Evolutionary conservation across 2,113 vertebrate genomes (phyloP), one percentile per base, ranked within the genome.

Genomic region (Peucedramus taeniatus): DNA sequence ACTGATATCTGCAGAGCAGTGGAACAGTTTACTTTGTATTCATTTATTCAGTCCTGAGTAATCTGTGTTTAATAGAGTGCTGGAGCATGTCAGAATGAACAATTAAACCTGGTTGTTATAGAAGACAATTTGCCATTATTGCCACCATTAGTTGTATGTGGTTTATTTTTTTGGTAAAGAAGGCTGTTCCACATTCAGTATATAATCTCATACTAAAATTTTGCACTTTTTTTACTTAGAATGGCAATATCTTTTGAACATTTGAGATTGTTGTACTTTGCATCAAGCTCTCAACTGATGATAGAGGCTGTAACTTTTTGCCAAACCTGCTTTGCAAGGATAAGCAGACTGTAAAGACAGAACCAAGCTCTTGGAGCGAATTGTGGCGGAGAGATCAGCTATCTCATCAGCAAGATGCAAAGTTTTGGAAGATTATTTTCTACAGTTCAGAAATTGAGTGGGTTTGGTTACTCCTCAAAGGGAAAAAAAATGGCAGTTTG

Each of bases 51-150:
- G 94, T 95, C 69, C 90, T 77, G 89, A 96, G 91, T 98, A 97
- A 98, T 98, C 94, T 96, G 86, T 96, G 84, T 90, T 97, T 98
- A 98, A 98, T 97, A 91, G 93, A 97, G 86, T 96, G 59, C 91
- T 94, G 91, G 77, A 97, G 96, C 69, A n/a, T 96, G 89, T 97
- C 96, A 97, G 79, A 82, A 95, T 83, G 96, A 97, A 96, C 95
- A 97, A 98, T 98, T 98, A 98, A 97, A 91, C 90, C 78, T 95
- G 96, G 93, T 95, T 94, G 93, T 96, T 97, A 78, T 53, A 94
- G 96, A 80, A 97, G 97, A 97, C 92, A 97, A 94, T 90, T 84
- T 79, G 64, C 66, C 78, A 56, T 97, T 96, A 96, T 70, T 88
- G 82, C 66, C 89, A 87, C 61, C 96, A 77, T 95, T 95, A 92